Evolutionary conservation across 2,797 vertebrate genomes (phyloP), one percentile per base, ranked within the genome.

Genomic region (Diglossa cyanea): DNA sequence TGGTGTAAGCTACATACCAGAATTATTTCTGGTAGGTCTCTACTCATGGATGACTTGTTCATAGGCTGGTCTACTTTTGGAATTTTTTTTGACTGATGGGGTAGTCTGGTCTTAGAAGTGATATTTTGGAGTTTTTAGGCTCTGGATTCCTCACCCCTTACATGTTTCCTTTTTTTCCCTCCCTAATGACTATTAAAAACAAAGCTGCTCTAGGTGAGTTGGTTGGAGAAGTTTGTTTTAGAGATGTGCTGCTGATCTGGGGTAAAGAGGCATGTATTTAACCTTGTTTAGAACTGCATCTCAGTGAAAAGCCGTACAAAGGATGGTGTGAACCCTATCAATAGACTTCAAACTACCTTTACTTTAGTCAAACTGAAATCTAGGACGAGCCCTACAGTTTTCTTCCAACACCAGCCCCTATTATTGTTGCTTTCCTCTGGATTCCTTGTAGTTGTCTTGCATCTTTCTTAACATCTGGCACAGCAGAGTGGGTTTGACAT

Each of bases 81-180:
- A 30, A 8, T 25, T 14, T 60, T 76, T 71, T 73, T 42, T 42
- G 9, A 6, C 58, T 76, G 5, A 3, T 54, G 14, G 7, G 10
- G 10, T 45, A 35, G 19, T 28, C 15, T 51, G 21, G 6, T 35
- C 28, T 87, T 35, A 33, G 67, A 53, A 45, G 16, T 13, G 54
- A 4, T 44, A 7, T 39, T 83, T 28, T 37, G 51, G 37, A 54
- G 21, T 19, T 83, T 26, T 21, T 61, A 25, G 39, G 9, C 15
- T 80, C 30, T 62, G 42, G 7, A 40, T 80, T 80, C 28, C 12
- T 17, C 11, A 50, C 10, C 19, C 10, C 9, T 86, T 65, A 24
- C 1, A 19, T 28, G 21, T 47, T 47, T 11, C 24, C 4, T 33
- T 68, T 45, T 39, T 1, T 4, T 4, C 1, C 1, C 12, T 13